Evolutionary conservation across 2,113 vertebrate genomes (phyloP).

Genomic region (Gymnorhina tibicen): DNA sequence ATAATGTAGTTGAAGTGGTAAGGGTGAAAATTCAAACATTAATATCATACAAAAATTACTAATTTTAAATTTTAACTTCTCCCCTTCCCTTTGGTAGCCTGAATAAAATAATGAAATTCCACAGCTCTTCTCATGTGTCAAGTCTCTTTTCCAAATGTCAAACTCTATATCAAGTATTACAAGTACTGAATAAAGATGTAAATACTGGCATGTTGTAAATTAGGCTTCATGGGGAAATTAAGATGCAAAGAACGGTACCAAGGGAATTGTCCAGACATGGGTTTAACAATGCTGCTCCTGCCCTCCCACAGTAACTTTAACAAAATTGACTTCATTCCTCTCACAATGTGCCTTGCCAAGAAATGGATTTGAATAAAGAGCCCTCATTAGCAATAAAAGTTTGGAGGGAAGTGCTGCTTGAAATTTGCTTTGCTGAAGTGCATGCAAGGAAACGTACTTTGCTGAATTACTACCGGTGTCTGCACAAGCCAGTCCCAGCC

Average conservation of each 20-base stretch:
- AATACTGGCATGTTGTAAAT: constrained; percentile 21
- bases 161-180: background rate
- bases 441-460: background rate
- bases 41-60: background rate
- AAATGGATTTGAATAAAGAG: constrained; percentile 13
- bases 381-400: constrained; percentile 31
- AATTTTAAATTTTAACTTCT: background rate
- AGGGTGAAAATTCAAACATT: background rate
- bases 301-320: constrained; percentile 25
- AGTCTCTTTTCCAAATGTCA: background rate
- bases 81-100: background rate
- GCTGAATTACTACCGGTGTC: background rate
- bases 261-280: constrained; percentile 17
- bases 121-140: background rate
- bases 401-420: background rate
- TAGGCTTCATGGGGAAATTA: constrained; percentile 9
- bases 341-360: background rate
- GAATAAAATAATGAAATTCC: background rate
- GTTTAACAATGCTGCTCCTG: constrained; percentile 1
- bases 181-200: constrained; percentile 4
- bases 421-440: background rate
- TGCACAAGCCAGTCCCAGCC: background rate
- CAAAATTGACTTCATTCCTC: constrained; percentile 8
- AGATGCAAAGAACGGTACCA: background rate
- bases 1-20: background rate